Conservation (phyloP, 2,797 vertebrate genomes). For the Pangasius krempfi region DNA sequence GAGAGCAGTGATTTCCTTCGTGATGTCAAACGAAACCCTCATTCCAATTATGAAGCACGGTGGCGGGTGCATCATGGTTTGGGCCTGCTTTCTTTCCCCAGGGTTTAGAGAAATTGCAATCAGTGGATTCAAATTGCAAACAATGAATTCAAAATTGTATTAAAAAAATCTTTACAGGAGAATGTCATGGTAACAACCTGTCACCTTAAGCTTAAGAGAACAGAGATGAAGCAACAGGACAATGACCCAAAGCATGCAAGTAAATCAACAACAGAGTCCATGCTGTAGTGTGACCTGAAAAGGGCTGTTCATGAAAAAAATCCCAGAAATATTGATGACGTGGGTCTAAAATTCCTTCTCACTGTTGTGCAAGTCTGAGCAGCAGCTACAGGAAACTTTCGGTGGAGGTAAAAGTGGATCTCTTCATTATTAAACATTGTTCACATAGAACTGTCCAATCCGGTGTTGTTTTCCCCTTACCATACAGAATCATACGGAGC, state of each 20-base stretch:
- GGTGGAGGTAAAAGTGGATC: background rate
- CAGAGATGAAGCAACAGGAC: background rate
- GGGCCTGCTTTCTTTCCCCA: background rate
- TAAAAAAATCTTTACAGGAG: background rate
- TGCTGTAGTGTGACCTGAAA: background rate
- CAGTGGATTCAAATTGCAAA: background rate
- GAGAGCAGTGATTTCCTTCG: background rate
- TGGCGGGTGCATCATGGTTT: background rate
- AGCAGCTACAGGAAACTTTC: background rate
- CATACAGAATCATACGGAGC: background rate
- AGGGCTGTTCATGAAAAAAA: background rate
- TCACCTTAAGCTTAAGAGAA: background rate
- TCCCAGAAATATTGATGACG: background rate
- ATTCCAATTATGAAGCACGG: background rate
- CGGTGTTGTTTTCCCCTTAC: background rate
- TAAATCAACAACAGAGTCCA: background rate
- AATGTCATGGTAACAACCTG: background rate
- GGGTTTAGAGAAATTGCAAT: background rate
- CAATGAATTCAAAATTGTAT: background rate
- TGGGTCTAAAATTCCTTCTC: background rate
- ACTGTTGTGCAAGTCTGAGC: background rate
- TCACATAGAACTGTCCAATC: background rate
- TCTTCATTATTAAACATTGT: background rate
- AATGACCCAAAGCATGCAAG: background rate
- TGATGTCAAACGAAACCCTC: too few species aligned